Conservation (phyloP, 2,888 invertebrate species). For the Anthrax anthrax region DNA sequence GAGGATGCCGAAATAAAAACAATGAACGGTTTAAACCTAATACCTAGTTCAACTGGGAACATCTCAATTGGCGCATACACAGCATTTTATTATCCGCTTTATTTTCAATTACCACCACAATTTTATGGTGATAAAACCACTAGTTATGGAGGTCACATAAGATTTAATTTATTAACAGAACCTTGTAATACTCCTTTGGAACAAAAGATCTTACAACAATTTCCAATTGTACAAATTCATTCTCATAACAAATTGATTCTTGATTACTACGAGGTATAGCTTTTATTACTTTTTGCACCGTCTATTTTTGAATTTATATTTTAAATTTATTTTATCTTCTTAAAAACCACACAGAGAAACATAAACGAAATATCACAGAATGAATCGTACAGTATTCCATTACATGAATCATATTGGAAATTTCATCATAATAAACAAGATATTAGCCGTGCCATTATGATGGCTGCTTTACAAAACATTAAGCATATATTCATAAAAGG, state of each 20-base stretch:
- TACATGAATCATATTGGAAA: slow-evolving; percentile 70
- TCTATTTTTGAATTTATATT: background rate
- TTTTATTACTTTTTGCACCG: no score
- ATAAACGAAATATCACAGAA: slow-evolving; percentile 35
- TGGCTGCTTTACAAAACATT: slow-evolving; percentile 84
- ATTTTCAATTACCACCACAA: slow-evolving; percentile 48
- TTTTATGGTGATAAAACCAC: slow-evolving; percentile 78
- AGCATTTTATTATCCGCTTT: slow-evolving; percentile 29
- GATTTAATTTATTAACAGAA: slow-evolving; percentile 60
- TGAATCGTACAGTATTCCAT: slow-evolving; percentile 41
- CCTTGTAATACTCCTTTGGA: slow-evolving; percentile 43
- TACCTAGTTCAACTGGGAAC: slow-evolving; percentile 42
- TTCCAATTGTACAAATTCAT: slow-evolving; percentile 72
- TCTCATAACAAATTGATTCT: slow-evolving; percentile 57
- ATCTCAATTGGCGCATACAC: slow-evolving; percentile 32
- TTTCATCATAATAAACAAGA: slow-evolving; percentile 33
- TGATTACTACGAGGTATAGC: slow-evolving; percentile 49
- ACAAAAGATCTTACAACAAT: slow-evolving; percentile 41
- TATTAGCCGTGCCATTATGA: slow-evolving; percentile 63
- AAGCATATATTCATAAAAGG: slow-evolving; percentile 66
- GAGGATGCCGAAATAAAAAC: slow-evolving; percentile 37
- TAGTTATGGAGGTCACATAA: slow-evolving; percentile 81
- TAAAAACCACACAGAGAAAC: slow-evolving; percentile 20
- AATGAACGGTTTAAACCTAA: slow-evolving; percentile 45
- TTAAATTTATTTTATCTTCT: slow-evolving; percentile 1